These are phyloP conservation scores for Heliocidaris tuberculata DNA, from an alignment of 35 echinoderm and acorn worm species.

Conservation along the genomic window DNA sequence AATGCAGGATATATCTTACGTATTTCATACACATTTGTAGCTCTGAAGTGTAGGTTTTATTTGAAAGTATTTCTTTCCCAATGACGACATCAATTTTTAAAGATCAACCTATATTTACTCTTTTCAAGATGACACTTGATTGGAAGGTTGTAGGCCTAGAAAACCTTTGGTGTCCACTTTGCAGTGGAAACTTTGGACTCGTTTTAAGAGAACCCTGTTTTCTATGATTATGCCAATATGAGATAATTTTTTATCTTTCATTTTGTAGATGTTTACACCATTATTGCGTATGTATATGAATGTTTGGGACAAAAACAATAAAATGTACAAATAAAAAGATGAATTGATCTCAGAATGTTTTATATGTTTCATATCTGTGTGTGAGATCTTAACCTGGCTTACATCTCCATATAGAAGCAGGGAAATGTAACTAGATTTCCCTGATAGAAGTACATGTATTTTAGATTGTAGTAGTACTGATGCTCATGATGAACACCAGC, in stretches of 20 bases:
- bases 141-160: neutral
- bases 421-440: no score
- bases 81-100: neutral
- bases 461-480: no score
- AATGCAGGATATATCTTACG: neutral
- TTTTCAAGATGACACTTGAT: neutral
- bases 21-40: neutral
- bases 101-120: neutral
- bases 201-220: neutral
- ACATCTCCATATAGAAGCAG: no score
- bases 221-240: neutral
- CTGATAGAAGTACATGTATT: no score
- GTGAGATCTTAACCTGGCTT: no score
- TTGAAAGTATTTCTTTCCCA: neutral
- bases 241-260: neutral
- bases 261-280: constrained; percentile 3
- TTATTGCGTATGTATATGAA: neutral
- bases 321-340: neutral
- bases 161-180: no score
- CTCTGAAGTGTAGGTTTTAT: neutral
- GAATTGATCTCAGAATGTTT: neutral
- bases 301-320: neutral
- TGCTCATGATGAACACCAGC: no score
- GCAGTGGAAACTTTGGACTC: neutral
- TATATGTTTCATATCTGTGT: no score